Evolutionary conservation across 2,888 invertebrate genomes (phyloP), one percentile per base, ranked within the genome.

Genomic region (Heliconius aoede): DNA sequence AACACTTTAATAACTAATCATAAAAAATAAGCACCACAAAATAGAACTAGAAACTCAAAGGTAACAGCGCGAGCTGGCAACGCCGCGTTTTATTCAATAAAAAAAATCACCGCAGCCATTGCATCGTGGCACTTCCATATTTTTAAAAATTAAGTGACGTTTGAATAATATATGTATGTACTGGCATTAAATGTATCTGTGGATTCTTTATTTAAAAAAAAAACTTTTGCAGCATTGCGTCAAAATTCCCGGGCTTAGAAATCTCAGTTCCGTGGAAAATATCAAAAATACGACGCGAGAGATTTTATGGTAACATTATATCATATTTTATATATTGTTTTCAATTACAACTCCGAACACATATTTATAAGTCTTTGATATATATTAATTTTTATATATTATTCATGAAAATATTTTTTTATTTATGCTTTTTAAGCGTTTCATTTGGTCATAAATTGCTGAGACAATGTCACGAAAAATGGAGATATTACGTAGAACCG

Each of bases 21-120:
- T 30, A 51, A 51, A 30, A 55, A n/a, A 51, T 69, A 55, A 26
- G 21, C 21, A 40, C 21, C 1, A 11, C 36, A 26, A 60, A 24
- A 55, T 71, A 76, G 32, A 30, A 21, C 67, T 72, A 62, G 68
- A 60, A 78, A 60, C 69, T 32, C 69, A 28, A n/a, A 40, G 18
- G 24, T 18, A 62, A 89, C 87, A 87, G 85, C 83, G 76, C 81
- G 88, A 82, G 85, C 84, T 84, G 89, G 90, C 91, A 91, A 90
- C 91, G 89, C 85, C 89, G 91, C 91, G 51, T 77, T 78, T 79
- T 78, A 79, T 81, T 79, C 76, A 81, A 78, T 81, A 79, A 79
- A 81, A 79, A 78, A 71, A 72, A 62, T 78, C 75, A 74, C 72
- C 71, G 60, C 69, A 58, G 24, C 72, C 21, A 28, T 36, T 40